Evolutionary conservation across 2,113 vertebrate genomes (phyloP), one percentile per base, ranked within the genome.

Genomic region (Mobula hypostoma): DNA sequence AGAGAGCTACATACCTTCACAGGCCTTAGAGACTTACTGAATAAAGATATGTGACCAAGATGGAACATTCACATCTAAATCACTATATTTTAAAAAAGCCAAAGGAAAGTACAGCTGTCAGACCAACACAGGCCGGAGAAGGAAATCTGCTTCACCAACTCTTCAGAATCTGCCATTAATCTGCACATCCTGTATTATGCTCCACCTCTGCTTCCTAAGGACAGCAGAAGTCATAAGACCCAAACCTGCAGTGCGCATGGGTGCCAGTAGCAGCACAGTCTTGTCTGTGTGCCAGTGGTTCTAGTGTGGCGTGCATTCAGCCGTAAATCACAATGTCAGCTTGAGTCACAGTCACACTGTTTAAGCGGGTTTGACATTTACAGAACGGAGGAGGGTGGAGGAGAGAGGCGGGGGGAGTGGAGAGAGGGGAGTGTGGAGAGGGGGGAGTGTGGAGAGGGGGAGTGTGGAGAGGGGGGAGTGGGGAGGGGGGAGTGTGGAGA

Each of bases 281-380:
- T 74, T 93, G 70, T 93, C 68, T 93, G 91, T 48, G 91, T 74
- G 91, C 91, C 91, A 74, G 40, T 93, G 91, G 91, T 74, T 74
- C 91, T 48, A 74, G 88, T 70, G 63, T 68, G 88, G 91, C 70
- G 36, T 93, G 70, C 91, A 74, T 74, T 93, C 91, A 93, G 91
- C 91, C 91, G 91, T 93, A 93, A 93, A 93, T 93, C 91, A 93
- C 91, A 93, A 93, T 93, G 91, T 93, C 91, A 93, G 91, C 91
- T 72, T 76, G 91, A 93, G 91, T 93, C 91, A 93, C 91, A 93
- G 70, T 93, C 70, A 93, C 70, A 36, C 91, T 93, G 91, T 70
- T 68, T 74, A 74, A 93, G 40, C 91, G 21, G 70, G 74, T 93
- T 93, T 93, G 91, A 93, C 91, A 93, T 93, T 93, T 76, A 92